Base-by-base conservation (phyloP, 2,888 invertebrate species). In the Aricia artaxerxes region DNA sequence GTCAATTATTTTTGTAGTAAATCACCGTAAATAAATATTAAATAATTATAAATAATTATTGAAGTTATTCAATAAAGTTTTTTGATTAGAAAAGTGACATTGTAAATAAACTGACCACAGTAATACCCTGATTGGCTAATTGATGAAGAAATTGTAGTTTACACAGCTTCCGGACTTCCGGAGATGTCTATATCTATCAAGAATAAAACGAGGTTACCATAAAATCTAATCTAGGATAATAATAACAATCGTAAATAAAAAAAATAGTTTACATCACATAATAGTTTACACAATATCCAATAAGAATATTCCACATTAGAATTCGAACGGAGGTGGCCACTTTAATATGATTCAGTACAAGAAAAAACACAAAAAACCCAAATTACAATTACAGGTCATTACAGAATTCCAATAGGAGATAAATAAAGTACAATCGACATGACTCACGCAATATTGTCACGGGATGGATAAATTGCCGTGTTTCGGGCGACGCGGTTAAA, bases 391-490 rank as follows among this genome's bases (percentile, higher is more conserved):
- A 49, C n/a, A 49, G 44, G 31, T 79, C 60, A 81, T 83, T 82
- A 81, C 78, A 40, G 78, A 83, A 82, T 83, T 83, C 83, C 83
- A 78, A 84, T 82, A 82, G 78, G 69, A 78, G 77, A 73, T 73
- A 77, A 78, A 81, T 80, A 78, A 81, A 81, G 80, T 80, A 75
- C 80, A 61, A 83, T 82, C 81, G 81, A 81, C 82, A 78, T 80
- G 79, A 64, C 79, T 73, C 83, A 83, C 84, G 82, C 84, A 81
- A 83, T 87, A 88, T 88, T 91, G 92, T 92, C 92, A 90, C 92
- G 91, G 88, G 88, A 90, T 86, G 86, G 86, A 86, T 88, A 87
- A 89, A 93, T 92, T 90, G 90, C 88, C 87, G 86, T 86, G 87
- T 88, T 88, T 88, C 88, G 83, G 81, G 72, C 57, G 69, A 83